These are phyloP conservation scores for Acronicta psi DNA, from an alignment of 2,888 invertebrate species.

Conservation along the genomic window DNA sequence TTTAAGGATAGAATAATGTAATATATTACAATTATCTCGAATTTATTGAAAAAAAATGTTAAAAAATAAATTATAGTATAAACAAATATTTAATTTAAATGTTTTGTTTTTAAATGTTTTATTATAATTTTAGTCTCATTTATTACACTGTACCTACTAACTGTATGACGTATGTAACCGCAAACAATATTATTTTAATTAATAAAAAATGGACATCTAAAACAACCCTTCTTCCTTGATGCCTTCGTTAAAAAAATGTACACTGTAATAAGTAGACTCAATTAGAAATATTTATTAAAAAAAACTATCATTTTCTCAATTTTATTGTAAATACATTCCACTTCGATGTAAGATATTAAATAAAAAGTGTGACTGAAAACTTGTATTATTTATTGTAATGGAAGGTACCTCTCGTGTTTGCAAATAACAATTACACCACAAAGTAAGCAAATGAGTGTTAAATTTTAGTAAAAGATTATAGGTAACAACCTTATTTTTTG, in stretches of 20 bases:
- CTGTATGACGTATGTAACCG: no score
- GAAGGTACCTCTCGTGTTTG: slow-evolving; percentile 57
- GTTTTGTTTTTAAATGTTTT: slow-evolving; percentile 18
- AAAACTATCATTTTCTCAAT: slow-evolving; percentile 6
- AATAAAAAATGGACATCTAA: no score
- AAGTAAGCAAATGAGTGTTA: slow-evolving; percentile 1
- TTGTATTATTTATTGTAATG: slow-evolving; percentile 63
- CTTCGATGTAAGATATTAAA: slow-evolving; percentile 51
- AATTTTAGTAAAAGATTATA: background rate
- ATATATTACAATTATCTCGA: slow-evolving; percentile 23
- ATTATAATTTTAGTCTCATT: slow-evolving; percentile 2
- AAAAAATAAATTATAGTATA: background rate
- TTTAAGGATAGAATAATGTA: slow-evolving; percentile 15
- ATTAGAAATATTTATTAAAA: background rate
- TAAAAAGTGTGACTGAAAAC: slow-evolving; percentile 59
- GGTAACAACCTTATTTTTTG: no score
- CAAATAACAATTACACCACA: slow-evolving; percentile 32
- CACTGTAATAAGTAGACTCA: no score
- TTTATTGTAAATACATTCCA: slow-evolving; percentile 55
- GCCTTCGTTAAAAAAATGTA: no score
- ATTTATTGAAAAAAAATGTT: slow-evolving; percentile 30
- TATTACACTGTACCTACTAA: background rate
- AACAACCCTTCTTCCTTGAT: no score
- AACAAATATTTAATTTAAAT: slow-evolving; percentile 7
- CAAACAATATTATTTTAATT: no score